phyloP scores from a whole-genome alignment of 2,797 vertebrate species.

The Xenentodon cancila region DNA sequence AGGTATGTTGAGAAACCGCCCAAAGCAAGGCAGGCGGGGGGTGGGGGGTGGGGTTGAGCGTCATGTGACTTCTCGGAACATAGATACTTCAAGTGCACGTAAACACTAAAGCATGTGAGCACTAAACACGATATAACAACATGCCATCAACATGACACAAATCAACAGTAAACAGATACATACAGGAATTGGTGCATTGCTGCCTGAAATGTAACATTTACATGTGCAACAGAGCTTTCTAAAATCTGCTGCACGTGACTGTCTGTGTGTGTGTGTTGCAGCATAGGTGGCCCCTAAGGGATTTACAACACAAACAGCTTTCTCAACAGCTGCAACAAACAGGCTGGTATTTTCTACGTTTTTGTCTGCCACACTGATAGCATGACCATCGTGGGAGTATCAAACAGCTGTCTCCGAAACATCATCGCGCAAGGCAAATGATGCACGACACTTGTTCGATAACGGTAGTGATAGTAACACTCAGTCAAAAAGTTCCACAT shows the following conservation, averaged over 20 bases:
- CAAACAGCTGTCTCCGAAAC: constrained; percentile 62
- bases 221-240: background rate
- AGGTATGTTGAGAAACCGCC: constrained; percentile 83
- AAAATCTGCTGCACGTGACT: constrained; percentile 28
- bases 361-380: constrained; percentile 29
- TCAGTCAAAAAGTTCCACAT: constrained; percentile 66
- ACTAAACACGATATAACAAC: constrained; percentile 15
- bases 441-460: constrained; percentile 42
- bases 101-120: constrained; percentile 44
- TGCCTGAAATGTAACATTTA: background rate
- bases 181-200: background rate
- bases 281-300: constrained; percentile 28
- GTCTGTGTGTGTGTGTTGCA: constrained; percentile 2
- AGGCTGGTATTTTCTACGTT: constrained; percentile 13
- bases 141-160: constrained; percentile 16
- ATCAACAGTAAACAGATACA: constrained; percentile 2
- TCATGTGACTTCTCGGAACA: constrained; percentile 86
- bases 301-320: constrained; percentile 28
- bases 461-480: constrained; percentile 68
- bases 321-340: constrained; percentile 8
- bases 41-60: constrained; percentile 22
- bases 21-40: constrained; percentile 41
- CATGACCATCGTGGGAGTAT: constrained; percentile 67
- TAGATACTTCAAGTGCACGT: constrained; percentile 69
- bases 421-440: constrained; percentile 47